Evolutionary conservation across 2,888 invertebrate genomes (phyloP), one percentile per base, ranked within the genome.

Genomic region (Gnatocerus cornutus): DNA sequence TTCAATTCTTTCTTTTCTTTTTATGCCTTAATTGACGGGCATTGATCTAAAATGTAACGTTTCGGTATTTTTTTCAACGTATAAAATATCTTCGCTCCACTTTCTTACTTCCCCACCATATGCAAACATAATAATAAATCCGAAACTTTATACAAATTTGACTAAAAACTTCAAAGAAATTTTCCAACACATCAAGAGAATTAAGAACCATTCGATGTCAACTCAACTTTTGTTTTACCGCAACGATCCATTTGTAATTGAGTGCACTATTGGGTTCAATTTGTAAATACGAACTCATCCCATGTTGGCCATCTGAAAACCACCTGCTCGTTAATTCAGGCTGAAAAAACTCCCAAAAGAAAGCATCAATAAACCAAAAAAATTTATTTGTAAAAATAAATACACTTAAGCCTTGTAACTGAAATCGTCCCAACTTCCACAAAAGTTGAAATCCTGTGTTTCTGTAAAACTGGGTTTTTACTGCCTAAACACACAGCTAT

Each of bases 381-480:
- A 37, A 37, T 53, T 33, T 53, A 53, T 53, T 53, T 53, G 53
- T 37, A 53, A 53, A 53, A 53, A 50, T 33, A 53, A 53, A 53
- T 50, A 53, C 53, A 53, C 33, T 53, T 53, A 53, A 53, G 53
- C 53, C 37, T 30, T 37, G 27, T 7, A 37, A 53, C 37, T 9
- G 53, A 37, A 53, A 53, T 53, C 37, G 9, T 37, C 30, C 13
- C 30, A 33, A 53, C 45, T 9, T 33, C 74, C 16, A 55, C 9
- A 6, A 1, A 50, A 29, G 16, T 21, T 53, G 21, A 37, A 12
- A 53, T 53, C 14, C 37, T 53, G 16, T 53, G 30, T 27, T n/a
- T 30, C 30, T 53, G 37, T 53, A 53, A 53, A 53, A 53, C 7
- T 27, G 13, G 13, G 14, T 13, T 33, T 16, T 56, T 27, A 56